These are phyloP conservation scores for Sminthurinus aureus DNA, from an alignment of 2,888 invertebrate genomes.

Conservation along the genomic window DNA sequence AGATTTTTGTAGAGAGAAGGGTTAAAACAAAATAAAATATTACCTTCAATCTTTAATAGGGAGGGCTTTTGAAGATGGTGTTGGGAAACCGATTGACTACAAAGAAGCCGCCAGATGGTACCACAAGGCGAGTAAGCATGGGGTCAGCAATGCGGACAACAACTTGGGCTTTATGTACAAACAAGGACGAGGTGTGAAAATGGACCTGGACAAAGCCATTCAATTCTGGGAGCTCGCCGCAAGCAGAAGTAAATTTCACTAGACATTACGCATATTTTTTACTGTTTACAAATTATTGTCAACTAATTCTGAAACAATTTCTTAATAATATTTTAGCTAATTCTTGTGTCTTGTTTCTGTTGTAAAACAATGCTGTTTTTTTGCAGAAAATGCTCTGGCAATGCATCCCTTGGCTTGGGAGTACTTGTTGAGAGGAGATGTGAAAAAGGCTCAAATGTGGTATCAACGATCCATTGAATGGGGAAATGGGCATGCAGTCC, in stretches of 20 bases:
- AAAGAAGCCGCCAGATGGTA: slow-evolving; percentile 11
- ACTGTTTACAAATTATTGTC: no score
- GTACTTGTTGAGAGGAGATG: neutral
- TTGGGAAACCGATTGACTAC: slow-evolving; percentile 7
- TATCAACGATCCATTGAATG: neutral
- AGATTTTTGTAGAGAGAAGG: no score
- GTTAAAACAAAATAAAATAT: no score
- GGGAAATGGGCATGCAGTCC: no score
- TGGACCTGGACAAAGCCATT: neutral
- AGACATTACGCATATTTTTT: no score
- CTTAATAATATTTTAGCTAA: no score
- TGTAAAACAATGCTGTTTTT: no score
- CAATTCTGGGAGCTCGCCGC: slow-evolving; percentile 25
- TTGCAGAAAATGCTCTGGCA: no score
- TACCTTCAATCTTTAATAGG: no score
- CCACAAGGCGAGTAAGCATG: neutral
- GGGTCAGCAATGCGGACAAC: neutral
- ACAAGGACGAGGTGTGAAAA: slow-evolving; percentile 11
- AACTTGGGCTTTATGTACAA: neutral
- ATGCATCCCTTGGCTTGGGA: slow-evolving; percentile 17
- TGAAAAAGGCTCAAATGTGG: slow-evolving; percentile 11
- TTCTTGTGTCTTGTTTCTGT: no score
- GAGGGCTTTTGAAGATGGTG: slow-evolving; percentile 9
- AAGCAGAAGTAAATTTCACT: neutral
- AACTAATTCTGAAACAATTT: no score